Conservation (phyloP, 2,797 vertebrate genomes). For the Simalia tracyae region DNA sequence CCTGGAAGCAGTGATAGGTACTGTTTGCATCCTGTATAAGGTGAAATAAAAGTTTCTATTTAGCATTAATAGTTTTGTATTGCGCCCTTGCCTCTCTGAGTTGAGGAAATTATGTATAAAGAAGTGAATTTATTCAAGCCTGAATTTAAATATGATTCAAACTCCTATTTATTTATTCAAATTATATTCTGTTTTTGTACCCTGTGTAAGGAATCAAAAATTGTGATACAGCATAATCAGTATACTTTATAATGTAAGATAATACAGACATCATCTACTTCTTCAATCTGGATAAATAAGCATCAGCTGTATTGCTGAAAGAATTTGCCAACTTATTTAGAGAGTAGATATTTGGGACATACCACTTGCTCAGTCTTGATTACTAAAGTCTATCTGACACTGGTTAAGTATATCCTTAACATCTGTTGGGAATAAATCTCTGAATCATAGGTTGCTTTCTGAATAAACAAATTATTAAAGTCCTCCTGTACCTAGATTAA, state of each 20-base stretch:
- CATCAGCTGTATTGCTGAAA: neutral
- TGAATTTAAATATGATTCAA: neutral
- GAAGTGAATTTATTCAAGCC: neutral
- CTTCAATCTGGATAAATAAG: neutral
- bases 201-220: neutral
- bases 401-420: neutral
- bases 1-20: neutral
- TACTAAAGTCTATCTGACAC: neutral
- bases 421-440: neutral
- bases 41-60: neutral
- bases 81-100: neutral
- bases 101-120: neutral
- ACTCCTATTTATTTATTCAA: neutral
- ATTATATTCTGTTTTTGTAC: neutral
- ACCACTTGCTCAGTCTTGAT: neutral
- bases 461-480: neutral
- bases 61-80: neutral
- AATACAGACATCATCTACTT: neutral
- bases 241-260: neutral
- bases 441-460: neutral
- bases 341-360: neutral
- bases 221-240: conserved; percentile 10
- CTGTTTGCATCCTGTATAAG: neutral
- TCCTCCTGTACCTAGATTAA: neutral
- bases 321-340: neutral